Percentiles rank a stretch among this genome's conserved stretches.
Evolutionary conservation across 2,797 vertebrate genomes (phyloP).

Genomic region (Propithecus deckenii): DNA sequence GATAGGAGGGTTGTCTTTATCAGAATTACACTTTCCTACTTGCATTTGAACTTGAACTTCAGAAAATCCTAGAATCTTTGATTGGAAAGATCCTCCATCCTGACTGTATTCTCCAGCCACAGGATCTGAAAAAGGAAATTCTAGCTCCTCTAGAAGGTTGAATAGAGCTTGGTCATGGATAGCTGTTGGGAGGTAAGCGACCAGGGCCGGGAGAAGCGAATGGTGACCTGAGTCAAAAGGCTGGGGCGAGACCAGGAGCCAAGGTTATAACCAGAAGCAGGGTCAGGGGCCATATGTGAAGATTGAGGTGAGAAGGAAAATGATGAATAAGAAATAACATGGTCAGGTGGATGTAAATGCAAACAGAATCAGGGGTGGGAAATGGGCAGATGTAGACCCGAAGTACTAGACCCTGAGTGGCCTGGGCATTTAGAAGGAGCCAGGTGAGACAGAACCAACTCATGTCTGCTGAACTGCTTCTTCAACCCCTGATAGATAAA

Average conservation of each 20-base stretch:
- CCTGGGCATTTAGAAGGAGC: background rate
- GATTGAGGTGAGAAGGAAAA: background rate
- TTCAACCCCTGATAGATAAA: background rate
- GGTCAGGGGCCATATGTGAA: background rate
- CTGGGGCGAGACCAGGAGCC: background rate
- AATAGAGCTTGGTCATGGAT: background rate
- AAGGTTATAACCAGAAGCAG: background rate
- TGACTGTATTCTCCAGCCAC: background rate
- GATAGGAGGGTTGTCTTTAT: background rate
- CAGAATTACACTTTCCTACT: background rate
- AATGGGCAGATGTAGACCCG: background rate
- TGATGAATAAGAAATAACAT: background rate
- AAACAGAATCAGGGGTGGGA: background rate
- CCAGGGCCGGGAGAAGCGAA: background rate
- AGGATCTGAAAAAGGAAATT: too few species aligned
- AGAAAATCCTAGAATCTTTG: background rate
- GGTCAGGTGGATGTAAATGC: background rate
- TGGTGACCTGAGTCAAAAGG: background rate
- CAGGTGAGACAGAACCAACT: background rate
- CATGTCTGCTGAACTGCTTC: background rate
- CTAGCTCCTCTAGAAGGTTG: background rate
- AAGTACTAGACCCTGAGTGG: background rate
- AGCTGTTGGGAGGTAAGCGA: background rate
- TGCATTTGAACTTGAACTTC: background rate
- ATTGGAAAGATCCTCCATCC: background rate